Evolutionary conservation across 2,113 vertebrate genomes (phyloP).

Genomic region (Hiodon tergisus): DNA sequence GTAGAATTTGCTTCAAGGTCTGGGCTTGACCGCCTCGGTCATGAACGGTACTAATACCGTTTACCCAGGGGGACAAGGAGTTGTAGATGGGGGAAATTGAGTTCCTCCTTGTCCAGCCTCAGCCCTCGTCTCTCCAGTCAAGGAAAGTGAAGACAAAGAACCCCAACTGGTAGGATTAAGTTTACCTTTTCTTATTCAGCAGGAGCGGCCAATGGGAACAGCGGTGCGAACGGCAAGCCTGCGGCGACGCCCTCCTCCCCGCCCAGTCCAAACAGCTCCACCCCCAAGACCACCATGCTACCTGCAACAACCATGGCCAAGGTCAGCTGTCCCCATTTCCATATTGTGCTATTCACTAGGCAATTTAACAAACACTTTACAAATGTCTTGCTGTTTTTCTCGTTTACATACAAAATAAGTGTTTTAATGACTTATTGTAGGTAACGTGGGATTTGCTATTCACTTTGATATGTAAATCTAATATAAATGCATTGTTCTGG

Average conservation of each 20-base stretch:
- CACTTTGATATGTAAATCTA: too few relatives aligned
- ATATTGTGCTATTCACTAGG: too few relatives aligned
- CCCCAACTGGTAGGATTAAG: conserved; percentile 68
- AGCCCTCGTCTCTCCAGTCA: conserved; percentile 53
- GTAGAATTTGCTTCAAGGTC: too few relatives aligned
- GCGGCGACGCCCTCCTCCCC: conserved; percentile 71
- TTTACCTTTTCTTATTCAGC: conserved; percentile 71
- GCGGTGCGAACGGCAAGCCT: conserved; percentile 78
- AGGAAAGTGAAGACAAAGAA: conserved; percentile 73
- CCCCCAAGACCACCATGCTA: conserved; percentile 75
- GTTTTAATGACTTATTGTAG: too few relatives aligned
- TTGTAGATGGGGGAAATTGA: too few relatives aligned
- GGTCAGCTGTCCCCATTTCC: conserved; percentile 38
- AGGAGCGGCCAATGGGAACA: conserved; percentile 79
- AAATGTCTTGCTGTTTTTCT: too few relatives aligned
- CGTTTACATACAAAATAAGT: too few relatives aligned
- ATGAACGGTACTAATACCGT: too few relatives aligned
- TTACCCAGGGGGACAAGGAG: too few relatives aligned
- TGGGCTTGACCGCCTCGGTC: too few relatives aligned
- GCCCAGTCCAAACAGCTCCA: conserved; percentile 74
- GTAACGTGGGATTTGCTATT: too few relatives aligned
- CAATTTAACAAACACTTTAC: not conserved
- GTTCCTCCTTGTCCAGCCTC: not conserved
- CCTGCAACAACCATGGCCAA: conserved; percentile 70
- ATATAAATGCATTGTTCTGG: too few relatives aligned